A percentile compares a stretch with the other conserved stretches of the same genome.
Evolutionary conservation across 2,888 invertebrate genomes (phyloP).

Genomic region (Tinea semifulvella): DNA sequence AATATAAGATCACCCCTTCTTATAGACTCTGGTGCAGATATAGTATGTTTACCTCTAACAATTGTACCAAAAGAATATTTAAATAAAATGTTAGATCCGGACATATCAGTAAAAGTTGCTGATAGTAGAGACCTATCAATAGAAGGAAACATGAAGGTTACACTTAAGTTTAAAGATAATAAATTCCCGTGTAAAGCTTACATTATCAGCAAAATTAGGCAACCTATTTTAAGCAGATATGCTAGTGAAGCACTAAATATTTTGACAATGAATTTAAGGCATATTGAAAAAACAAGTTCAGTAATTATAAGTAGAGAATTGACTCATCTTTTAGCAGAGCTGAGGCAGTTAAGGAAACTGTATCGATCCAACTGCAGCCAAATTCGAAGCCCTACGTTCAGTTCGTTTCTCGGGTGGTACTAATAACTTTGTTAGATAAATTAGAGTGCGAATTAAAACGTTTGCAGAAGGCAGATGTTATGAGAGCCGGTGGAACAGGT

Average conservation of each 20-base stretch:
- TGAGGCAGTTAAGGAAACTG: neutral
- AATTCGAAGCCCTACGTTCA: slow-evolving; percentile 12
- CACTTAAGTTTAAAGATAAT: neutral
- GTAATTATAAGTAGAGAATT: slow-evolving; percentile 2
- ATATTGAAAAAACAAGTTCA: neutral
- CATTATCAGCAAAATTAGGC: slow-evolving; percentile 1
- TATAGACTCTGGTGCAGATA: neutral
- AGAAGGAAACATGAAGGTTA: neutral
- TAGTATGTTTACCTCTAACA: neutral
- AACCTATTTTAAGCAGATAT: slow-evolving; percentile 9
- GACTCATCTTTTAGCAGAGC: neutral
- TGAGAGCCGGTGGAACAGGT: slow-evolving; percentile 12
- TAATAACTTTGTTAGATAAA: neutral
- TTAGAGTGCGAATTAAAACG: neutral
- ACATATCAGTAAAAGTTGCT: neutral
- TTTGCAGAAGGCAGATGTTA: neutral
- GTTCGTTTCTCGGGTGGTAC: slow-evolving; percentile 1
- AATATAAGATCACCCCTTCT: neutral
- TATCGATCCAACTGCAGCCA: slow-evolving; percentile 4
- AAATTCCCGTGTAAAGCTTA: neutral
- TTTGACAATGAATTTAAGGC: neutral
- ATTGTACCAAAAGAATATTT: neutral
- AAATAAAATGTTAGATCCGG: neutral
- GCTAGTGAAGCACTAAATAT: slow-evolving; percentile 9
- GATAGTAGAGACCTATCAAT: neutral